Conservation (phyloP, 1,140 invertebrate species). For the Palaemon carinicauda region DNA sequence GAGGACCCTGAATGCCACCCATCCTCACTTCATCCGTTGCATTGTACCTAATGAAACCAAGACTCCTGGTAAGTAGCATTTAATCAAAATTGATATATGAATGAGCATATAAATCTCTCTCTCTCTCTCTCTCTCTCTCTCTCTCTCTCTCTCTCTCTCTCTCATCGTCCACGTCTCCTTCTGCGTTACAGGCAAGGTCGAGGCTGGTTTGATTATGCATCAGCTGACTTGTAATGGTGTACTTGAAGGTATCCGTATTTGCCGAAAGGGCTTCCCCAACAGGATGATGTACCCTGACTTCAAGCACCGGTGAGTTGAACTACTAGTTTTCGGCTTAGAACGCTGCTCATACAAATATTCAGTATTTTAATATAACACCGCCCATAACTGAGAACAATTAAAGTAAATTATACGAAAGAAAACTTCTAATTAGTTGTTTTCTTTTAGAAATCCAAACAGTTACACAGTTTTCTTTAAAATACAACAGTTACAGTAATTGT, state of each 20-base stretch:
- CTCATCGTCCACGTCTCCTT: too few species aligned
- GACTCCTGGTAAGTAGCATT: conserved; percentile 6
- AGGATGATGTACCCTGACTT: conserved; percentile 34
- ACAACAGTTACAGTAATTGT: too few species aligned
- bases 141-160: not conserved
- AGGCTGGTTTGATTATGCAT: conserved; percentile 37
- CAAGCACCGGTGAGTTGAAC: conserved; percentile 25
- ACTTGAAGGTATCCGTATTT: conserved; percentile 49
- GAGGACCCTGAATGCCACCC: conserved; percentile 41
- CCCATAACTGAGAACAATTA: too few species aligned
- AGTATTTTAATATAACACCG: too few species aligned
- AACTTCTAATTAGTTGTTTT: too few species aligned
- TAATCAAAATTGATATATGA: not conserved
- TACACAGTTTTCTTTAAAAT: too few species aligned
- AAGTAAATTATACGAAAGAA: too few species aligned
- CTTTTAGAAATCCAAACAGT: too few species aligned
- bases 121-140: not conserved
- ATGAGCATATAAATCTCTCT: not conserved
- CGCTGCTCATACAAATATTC: too few species aligned
- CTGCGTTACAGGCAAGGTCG: conserved; percentile 1
- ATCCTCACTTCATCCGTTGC: conserved; percentile 45
- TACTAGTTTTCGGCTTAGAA: too few species aligned
- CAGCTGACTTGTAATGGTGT: conserved; percentile 48
- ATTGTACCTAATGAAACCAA: conserved; percentile 45
- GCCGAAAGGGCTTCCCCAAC: conserved; percentile 45